Base-by-base conservation (phyloP, 2,113 vertebrate genomes). In the Anas platyrhynchos region DNA sequence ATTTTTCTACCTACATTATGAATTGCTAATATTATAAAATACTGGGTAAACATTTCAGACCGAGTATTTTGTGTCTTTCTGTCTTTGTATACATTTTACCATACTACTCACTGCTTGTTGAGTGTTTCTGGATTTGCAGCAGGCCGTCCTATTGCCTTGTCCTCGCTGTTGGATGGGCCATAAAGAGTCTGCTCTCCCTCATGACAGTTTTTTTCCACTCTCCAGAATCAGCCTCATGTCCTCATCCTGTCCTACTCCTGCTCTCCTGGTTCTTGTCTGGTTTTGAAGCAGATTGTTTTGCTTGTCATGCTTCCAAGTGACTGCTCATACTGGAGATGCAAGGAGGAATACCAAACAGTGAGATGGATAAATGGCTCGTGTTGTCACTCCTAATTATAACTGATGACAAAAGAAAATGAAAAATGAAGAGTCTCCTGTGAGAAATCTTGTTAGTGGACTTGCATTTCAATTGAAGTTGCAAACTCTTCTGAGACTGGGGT, bases 241-340 rank as follows among this genome's bases (percentile, higher is more conserved):
- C 90, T 94, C 75, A 86, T 91, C 59, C 32, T 78, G 67, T 94
- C 76, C 23, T 83, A 3, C 34, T 88, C 55, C 29, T 80, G 68
- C 56, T 84, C 34, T 93, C 76, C 69, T 95, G 83, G 34, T 83
- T 94, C 74, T 95, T 90, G 41, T 82, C 80, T 95, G 43, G 14
- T 75, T 88, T 93, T 92, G 79, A 92, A 91, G 69, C 93, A 96
- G 93, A 96, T 92, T 96, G 87, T 97, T 96, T 90, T 92, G 83
- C 62, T 96, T 96, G 92, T 96, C 78, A 63, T 38, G 88, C 44
- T 88, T 96, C 94, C 92, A 92, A 96, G 62, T 86, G 90, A 81
- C 80, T 95, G 90, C 88, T 96, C 88, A 82, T 78, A 18, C 54
- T 82, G 76, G 75, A 66, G 83, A 71, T 84, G 84, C 0, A 11